A percentile compares a stretch with the other conserved stretches of the same genome.
These are phyloP conservation scores for Merops nubicus DNA, from an alignment of 2,113 vertebrate genomes.

Conservation along the genomic window DNA sequence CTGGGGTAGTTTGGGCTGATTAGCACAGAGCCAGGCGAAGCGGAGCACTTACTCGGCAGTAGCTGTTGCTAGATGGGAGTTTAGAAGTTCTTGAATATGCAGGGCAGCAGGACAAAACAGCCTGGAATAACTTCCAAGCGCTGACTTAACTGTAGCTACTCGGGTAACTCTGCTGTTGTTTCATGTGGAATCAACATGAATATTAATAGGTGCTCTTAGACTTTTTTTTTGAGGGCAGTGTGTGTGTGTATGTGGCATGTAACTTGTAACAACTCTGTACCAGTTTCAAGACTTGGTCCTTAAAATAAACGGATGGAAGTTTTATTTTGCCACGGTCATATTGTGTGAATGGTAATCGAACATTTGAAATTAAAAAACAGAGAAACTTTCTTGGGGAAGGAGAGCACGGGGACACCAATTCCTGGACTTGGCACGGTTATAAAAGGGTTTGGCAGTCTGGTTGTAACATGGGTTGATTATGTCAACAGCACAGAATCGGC, in stretches of 20 bases:
- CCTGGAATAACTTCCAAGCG: slow-evolving; percentile 30
- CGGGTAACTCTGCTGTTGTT: not conserved
- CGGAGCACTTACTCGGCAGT: not conserved
- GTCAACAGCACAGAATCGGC: slow-evolving; percentile 26
- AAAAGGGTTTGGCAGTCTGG: slow-evolving; percentile 22
- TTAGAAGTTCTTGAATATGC: slow-evolving; percentile 27
- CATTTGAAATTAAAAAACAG: not conserved
- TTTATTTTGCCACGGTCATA: not conserved
- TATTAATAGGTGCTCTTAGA: slow-evolving; percentile 36
- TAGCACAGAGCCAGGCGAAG: not conserved
- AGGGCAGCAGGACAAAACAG: slow-evolving; percentile 34
- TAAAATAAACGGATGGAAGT: slow-evolving; percentile 38
- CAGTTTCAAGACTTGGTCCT: not conserved
- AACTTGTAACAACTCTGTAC: not conserved
- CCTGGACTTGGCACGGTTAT: not conserved
- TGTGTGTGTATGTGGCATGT: not conserved
- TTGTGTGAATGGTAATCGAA: not conserved
- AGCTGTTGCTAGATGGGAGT: not conserved
- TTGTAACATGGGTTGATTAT: slow-evolving; percentile 15
- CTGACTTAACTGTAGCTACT: slow-evolving; percentile 36
- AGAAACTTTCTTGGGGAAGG: not conserved
- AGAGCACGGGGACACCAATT: not conserved
- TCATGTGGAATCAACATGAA: slow-evolving; percentile 12
- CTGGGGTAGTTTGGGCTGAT: not conserved
- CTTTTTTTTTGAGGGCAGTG: not conserved